phyloP scores from a whole-genome alignment of 2,888 invertebrate species.

The Erebia epiphron region DNA sequence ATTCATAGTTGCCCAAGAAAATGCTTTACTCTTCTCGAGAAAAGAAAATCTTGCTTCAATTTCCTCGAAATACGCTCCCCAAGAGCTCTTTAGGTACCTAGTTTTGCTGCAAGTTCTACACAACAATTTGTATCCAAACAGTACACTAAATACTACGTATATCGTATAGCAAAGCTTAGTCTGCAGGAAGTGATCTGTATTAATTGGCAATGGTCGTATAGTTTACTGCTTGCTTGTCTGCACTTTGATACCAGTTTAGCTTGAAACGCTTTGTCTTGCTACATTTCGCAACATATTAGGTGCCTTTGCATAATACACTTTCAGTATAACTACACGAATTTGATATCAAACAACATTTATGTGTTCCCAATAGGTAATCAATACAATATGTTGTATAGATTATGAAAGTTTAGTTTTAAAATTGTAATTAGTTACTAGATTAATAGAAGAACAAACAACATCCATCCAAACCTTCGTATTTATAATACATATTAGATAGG shows the following conservation, averaged over 20 bases:
- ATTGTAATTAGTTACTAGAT: too few species aligned
- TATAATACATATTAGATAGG: too few species aligned
- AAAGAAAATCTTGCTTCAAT: neutral
- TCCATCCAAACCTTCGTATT: too few species aligned
- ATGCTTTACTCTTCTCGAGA: neutral
- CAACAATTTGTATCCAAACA: constrained; percentile 1
- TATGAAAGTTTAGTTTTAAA: too few species aligned
- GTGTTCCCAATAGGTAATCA: too few species aligned
- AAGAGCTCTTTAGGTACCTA: constrained; percentile 7
- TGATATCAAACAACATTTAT: neutral
- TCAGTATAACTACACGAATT: constrained; percentile 1
- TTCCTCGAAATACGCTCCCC: neutral
- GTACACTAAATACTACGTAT: neutral
- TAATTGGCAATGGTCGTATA: constrained; percentile 26
- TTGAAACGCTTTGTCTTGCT: constrained; percentile 16
- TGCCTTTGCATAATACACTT: constrained; percentile 9
- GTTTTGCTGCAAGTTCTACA: constrained; percentile 3
- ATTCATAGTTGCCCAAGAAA: constrained; percentile 1
- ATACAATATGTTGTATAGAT: too few species aligned
- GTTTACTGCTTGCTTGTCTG: constrained; percentile 21
- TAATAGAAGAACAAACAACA: too few species aligned
- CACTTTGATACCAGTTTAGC: constrained; percentile 21
- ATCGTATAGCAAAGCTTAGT: neutral
- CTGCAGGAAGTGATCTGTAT: constrained; percentile 28
- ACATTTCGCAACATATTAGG: neutral